Conservation (phyloP, 2,888 invertebrate genomes). For the Campoletis raptor region DNA sequence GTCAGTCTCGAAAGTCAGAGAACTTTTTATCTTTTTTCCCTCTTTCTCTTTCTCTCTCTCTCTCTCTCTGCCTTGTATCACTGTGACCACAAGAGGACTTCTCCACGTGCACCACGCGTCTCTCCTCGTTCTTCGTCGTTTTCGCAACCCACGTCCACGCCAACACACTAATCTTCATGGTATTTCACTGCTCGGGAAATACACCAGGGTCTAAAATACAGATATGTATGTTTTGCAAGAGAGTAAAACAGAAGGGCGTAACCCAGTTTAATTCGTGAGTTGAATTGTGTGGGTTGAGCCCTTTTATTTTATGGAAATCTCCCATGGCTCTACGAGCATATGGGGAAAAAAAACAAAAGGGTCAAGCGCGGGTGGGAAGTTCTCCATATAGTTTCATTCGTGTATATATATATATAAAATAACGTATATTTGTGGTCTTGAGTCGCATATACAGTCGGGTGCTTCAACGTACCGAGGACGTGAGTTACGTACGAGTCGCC, state of each 20-base stretch:
- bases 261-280: constrained; percentile 30
- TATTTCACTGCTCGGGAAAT: constrained; percentile 79
- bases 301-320: not conserved
- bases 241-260: constrained; percentile 33
- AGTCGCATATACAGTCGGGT: constrained; percentile 15
- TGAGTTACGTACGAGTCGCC: constrained; percentile 57
- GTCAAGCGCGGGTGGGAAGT: constrained; percentile 59
- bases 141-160: constrained; percentile 79
- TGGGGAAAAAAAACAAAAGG: constrained; percentile 35
- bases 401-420: not conserved
- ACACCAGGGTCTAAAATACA: constrained; percentile 59
- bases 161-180: constrained; percentile 77
- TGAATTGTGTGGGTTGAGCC: constrained; percentile 2
- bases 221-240: not conserved
- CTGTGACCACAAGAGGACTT: constrained; percentile 52
- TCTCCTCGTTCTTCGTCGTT: constrained; percentile 62
- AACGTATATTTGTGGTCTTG: constrained; percentile 21
- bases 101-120: constrained; percentile 55
- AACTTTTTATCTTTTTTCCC: not conserved
- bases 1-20: constrained; percentile 56
- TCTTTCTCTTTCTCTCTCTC: constrained; percentile 51
- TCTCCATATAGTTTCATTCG: constrained; percentile 7
- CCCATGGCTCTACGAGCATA: not conserved
- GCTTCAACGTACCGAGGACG: constrained; percentile 49
- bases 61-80: constrained; percentile 51